Conservation (phyloP, 2,797 vertebrate species). For the Neopelma chrysocephalum region DNA sequence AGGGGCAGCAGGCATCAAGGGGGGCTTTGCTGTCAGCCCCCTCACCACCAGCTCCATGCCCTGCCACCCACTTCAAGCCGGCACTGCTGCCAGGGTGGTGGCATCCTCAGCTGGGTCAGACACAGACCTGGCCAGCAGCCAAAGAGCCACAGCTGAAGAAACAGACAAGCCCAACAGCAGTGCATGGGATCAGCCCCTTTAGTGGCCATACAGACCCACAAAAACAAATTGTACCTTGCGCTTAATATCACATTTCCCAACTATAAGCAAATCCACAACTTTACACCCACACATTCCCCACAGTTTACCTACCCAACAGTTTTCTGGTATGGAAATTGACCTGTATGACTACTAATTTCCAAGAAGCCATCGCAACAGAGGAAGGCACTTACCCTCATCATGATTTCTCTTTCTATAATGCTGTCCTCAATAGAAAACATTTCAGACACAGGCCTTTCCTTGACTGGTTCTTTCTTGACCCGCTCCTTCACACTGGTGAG, state of each 20-base stretch:
- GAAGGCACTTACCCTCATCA: conserved; percentile 86
- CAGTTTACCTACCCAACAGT: neutral
- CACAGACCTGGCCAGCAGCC: neutral
- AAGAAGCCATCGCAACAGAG: neutral
- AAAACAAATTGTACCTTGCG: neutral
- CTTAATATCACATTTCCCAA: neutral
- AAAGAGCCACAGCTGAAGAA: neutral
- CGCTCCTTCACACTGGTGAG: conserved; percentile 95
- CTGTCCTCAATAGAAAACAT: conserved; percentile 97
- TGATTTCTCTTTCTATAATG: conserved; percentile 95
- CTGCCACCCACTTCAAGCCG: neutral
- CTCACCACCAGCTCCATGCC: rapidly evolving
- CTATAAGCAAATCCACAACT: neutral
- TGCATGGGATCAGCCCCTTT: neutral
- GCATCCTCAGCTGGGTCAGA: neutral
- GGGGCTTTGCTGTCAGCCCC: neutral
- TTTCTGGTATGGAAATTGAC: neutral
- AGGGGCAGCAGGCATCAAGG: neutral
- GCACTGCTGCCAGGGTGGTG: neutral
- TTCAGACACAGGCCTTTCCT: conserved; percentile 95
- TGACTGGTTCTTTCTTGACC: conserved; percentile 92
- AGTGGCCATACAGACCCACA: neutral
- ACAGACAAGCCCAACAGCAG: neutral
- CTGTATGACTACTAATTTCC: neutral
- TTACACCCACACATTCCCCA: neutral